Percentiles rank a stretch among this genome's conserved stretches.
Evolutionary conservation across 2,797 vertebrate species (phyloP).

Genomic region (Argentina silus): DNA sequence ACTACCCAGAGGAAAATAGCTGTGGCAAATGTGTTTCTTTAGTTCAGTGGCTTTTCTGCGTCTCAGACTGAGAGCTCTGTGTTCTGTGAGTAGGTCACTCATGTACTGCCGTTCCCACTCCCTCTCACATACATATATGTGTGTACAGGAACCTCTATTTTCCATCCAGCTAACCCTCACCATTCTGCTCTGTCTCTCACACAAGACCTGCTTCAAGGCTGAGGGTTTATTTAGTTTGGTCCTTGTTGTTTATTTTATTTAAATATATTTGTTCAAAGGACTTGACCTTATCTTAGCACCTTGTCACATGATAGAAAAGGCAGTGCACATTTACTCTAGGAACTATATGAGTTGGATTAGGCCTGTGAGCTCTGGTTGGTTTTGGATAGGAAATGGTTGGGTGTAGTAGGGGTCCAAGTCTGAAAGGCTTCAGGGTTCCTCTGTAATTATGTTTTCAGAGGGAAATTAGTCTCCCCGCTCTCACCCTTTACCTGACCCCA

Average conservation of each 20-base stretch:
- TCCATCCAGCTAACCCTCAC: conserved; percentile 51
- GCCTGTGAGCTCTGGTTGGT: conserved; percentile 16
- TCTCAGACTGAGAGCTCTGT: conserved; percentile 70
- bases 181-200: conserved; percentile 57
- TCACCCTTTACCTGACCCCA: conserved; percentile 38
- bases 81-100: conserved; percentile 61
- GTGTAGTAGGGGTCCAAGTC: not conserved
- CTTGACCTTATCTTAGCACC: conserved; percentile 71
- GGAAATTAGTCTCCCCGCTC: conserved; percentile 65
- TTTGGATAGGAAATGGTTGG: conserved; percentile 45
- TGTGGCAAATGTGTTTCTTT: conserved; percentile 51
- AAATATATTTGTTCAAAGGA: conserved; percentile 67
- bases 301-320: conserved; percentile 46
- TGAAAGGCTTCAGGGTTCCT: too few relatives aligned
- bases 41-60: conserved; percentile 54
- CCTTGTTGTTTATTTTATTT: conserved; percentile 61
- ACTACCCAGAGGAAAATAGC: conserved; percentile 45
- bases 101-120: conserved; percentile 52
- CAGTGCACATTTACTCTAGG: conserved; percentile 35
- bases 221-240: conserved; percentile 68
- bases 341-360: conserved; percentile 31
- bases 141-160: conserved; percentile 67
- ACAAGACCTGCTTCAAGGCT: conserved; percentile 66
- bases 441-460: conserved; percentile 59
- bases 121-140: too few relatives aligned